Evolutionary conservation across 1,140 invertebrate genomes (phyloP), one percentile per base, ranked within the genome.

Genomic region (Cydia strobilella): DNA sequence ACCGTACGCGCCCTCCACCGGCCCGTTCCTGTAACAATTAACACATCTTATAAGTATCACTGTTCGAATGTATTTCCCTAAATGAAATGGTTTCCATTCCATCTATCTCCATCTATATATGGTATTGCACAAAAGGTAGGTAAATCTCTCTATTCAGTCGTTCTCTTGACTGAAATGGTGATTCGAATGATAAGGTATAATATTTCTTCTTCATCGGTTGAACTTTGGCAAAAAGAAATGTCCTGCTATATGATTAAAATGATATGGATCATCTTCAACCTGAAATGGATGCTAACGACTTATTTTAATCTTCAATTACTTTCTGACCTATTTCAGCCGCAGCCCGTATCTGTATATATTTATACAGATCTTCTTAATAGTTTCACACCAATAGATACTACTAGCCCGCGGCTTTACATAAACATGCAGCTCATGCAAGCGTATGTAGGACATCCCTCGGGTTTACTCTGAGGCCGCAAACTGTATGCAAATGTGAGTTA

Each of bases 1-100:
- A 75, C 88, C 89, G 84, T 93, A 91, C 83, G 90, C 90, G 79
- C 86, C 85, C 79, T 91, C 90, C 82, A 91, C 89, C 75, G 88
- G 89, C 74, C 90, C 90, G 90, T 92, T 92, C 75, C 90, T 91
- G 82, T 0, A 91, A 90, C 81, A 88, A 84, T 75, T 76, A 77
- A 66, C 77, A 48, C 78, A 79, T 75, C 13, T 4, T 13, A 15
- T 45, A 13, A 45, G 12, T 45, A 45, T 45, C 35, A 39, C 35
- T 39, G 35, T 39, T 39, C 35, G 35, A 39, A 39, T 39, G 35
- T 39, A 39, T 39, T 10, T 39, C 10, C 9, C 35, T 39, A 10
- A 39, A 7, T 39, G 7, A 10, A 39, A 39, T 39, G 9, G 35
- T 39, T 39, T 9, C 31, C 31, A 35, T 35, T 5, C 31, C 31